Evolutionary conservation across 1,140 invertebrate genomes (phyloP), one percentile per base, ranked within the genome.

Genomic region (Temnothorax curvispinosus): DNA sequence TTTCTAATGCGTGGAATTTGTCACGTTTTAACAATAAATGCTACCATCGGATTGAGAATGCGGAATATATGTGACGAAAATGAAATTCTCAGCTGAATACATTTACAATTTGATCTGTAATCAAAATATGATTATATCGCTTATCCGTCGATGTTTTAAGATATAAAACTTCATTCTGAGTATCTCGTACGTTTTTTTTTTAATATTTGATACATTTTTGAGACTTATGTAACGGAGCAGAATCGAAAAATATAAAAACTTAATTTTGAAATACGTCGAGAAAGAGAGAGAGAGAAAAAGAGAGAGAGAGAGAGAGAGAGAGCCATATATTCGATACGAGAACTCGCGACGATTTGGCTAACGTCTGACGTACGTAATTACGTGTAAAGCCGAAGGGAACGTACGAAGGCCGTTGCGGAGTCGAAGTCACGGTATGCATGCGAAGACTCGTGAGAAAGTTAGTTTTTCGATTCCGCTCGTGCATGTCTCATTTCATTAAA

Each of bases 371-470:
- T n/a, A 82, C 58, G 44, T 90, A 90, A 90, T 90, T 90, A 82
- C 56, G 76, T 76, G 89, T 85, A 89, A 80, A 80, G 89, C 89
- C 89, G 82, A 88, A 90, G 87, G 87, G 87, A 90, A 90, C 81
- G 52, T 87, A 90, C 89, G 77, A 65, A 52, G 60, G 60, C 60
- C 89, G 77, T 90, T 86, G 87, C 74, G 78, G 50, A 54, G 62
- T 18, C 82, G 64, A 74, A 90, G 87, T 87, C 87, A 90, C 91
- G 89, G 89, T 91, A 91, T 90, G 90, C 89, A 90, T 90, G 90
- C 87, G 87, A 88, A 89, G 89, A 87, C 90, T 93, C 94, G 94
- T 94, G 94, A 94, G 94, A 94, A 94, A 93, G 91, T 93, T 85
- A 91, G 67, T 94, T 93, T 92, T 92, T 93, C 88, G 92, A 91